Evolutionary conservation across 2,797 vertebrate genomes (phyloP).

Genomic region (Hozukius guyotensis): DNA sequence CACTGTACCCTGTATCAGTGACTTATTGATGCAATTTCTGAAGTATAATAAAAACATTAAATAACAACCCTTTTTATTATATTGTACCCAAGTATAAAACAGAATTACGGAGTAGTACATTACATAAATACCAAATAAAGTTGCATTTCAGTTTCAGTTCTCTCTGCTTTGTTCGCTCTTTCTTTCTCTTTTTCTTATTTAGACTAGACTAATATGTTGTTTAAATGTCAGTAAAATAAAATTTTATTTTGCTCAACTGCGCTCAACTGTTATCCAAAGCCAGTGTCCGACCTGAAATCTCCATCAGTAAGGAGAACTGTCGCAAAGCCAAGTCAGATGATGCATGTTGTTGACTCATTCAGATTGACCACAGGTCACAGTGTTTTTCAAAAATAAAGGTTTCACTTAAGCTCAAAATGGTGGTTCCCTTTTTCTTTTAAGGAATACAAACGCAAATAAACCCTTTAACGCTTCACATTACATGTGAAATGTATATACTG

Average conservation of each 20-base stretch:
- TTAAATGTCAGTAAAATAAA: background rate
- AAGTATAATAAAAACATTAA: background rate
- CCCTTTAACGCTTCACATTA: background rate
- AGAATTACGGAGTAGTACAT: background rate
- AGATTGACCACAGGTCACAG: background rate
- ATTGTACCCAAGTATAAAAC: background rate
- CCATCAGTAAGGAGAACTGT: background rate
- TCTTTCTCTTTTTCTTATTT: background rate
- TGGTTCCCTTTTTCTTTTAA: background rate
- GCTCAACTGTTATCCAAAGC: background rate
- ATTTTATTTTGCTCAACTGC: no score
- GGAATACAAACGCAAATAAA: background rate
- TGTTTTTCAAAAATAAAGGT: background rate
- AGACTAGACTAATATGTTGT: background rate
- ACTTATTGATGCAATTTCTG: background rate
- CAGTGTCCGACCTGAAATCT: background rate
- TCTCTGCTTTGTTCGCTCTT: background rate
- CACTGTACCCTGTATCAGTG: background rate
- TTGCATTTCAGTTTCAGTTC: background rate
- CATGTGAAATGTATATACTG: background rate
- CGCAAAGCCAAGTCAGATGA: background rate
- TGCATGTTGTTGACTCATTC: background rate
- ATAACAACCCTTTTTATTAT: background rate
- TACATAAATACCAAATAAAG: background rate
- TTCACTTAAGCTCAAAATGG: background rate